These are phyloP conservation scores for Cerastoderma edule DNA, from an alignment of 2,888 invertebrate genomes.

Conservation along the genomic window DNA sequence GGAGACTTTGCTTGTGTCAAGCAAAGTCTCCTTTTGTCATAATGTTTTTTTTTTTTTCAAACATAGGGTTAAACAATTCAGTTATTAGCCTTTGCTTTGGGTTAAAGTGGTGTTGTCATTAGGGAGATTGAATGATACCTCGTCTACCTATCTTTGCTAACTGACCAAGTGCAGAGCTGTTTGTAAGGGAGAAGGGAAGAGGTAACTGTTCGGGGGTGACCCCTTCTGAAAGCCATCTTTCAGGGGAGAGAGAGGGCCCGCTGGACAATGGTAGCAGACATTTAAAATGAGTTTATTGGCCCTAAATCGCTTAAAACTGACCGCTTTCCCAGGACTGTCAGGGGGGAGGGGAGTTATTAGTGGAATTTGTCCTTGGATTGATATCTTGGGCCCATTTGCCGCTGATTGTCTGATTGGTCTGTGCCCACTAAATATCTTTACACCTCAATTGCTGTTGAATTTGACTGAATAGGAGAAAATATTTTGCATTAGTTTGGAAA, in stretches of 20 bases:
- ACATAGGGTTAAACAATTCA: no score
- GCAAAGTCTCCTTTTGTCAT: no score
- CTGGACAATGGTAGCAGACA: conserved; percentile 38
- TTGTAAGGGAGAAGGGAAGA: no score
- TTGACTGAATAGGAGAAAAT: conserved; percentile 47
- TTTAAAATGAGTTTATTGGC: conserved; percentile 50
- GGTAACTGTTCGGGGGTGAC: conserved; percentile 44
- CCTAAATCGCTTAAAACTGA: conserved; percentile 38
- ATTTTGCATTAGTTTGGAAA: conserved; percentile 19
- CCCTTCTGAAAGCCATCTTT: conserved; percentile 34
- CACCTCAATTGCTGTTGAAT: conserved; percentile 39
- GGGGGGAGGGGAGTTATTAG: conserved; percentile 13
- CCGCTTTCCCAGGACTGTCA: conserved; percentile 52
- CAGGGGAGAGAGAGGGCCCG: conserved; percentile 23
- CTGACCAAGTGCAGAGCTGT: no score
- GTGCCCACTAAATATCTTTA: conserved; percentile 27
- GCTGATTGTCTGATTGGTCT: background rate
- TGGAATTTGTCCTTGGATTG: conserved; percentile 46
- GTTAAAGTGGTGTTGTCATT: no score
- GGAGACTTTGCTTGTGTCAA: no score
- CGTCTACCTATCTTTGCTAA: no score
- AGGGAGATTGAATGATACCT: no score
- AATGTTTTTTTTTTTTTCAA: no score
- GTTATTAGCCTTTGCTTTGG: no score
- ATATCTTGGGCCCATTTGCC: conserved; percentile 1